Evolutionary conservation across 2,888 invertebrate species (phyloP).

Genomic region (Cataglyphis cursor): DNA sequence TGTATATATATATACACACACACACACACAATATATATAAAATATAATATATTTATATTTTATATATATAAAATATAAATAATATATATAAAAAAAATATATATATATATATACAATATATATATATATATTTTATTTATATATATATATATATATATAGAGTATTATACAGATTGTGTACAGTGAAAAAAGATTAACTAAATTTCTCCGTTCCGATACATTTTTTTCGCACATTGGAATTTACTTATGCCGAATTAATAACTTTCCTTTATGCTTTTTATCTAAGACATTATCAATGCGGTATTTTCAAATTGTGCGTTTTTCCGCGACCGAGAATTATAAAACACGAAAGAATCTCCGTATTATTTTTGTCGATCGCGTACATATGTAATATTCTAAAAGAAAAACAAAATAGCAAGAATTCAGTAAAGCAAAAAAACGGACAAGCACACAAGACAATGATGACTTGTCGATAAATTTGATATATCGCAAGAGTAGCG

Average conservation of each 20-base stretch:
- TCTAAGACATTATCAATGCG: not conserved
- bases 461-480: conserved; percentile 1
- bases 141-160: no score
- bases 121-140: no score
- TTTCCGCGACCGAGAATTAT: not conserved
- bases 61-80: no score
- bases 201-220: conserved; percentile 6
- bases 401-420: not conserved
- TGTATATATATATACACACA: no score
- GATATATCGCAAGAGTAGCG: not conserved
- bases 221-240: not conserved
- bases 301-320: not conserved
- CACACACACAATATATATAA: no score
- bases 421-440: conserved; percentile 1
- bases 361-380: conserved; percentile 16
- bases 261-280: not conserved
- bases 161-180: not conserved
- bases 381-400: not conserved
- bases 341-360: not conserved
- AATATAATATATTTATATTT: no score
- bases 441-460: not conserved
- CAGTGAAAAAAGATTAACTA: not conserved
- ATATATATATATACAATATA: no score
- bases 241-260: not conserved
- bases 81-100: no score